Percentiles rank a stretch among this genome's conserved stretches.
These are phyloP conservation scores for Arbacia lixula DNA, from an alignment of 53 echinoderm and acorn worm genomes.

Conservation along the genomic window DNA sequence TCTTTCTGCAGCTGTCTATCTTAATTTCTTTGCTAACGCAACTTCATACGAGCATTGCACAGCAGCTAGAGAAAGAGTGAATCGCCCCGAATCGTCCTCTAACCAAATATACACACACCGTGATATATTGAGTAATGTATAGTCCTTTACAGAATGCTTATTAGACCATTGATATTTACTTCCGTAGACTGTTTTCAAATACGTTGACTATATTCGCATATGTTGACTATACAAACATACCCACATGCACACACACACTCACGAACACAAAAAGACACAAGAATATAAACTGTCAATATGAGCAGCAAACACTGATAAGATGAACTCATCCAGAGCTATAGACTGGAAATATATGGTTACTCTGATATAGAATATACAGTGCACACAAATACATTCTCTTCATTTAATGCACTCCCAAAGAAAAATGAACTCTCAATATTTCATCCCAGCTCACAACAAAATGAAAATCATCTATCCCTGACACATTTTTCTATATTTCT, in stretches of 20 bases:
- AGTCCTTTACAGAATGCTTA: no score
- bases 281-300: slow-evolving; percentile 26
- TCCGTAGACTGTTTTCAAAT: slow-evolving; percentile 17
- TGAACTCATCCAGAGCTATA: slow-evolving; percentile 13
- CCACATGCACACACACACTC: slow-evolving; percentile 19
- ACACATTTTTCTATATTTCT: slow-evolving; percentile 22
- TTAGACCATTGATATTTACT: not conserved
- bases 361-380: slow-evolving; percentile 54
- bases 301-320: slow-evolving; percentile 10
- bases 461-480: slow-evolving; percentile 34
- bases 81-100: not conserved
- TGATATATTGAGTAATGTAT: no score
- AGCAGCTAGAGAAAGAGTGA: not conserved
- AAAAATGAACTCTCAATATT: not conserved
- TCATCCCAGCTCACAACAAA: slow-evolving; percentile 12
- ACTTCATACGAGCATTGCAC: slow-evolving; percentile 10
- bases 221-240: slow-evolving; percentile 19
- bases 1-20: slow-evolving; percentile 23
- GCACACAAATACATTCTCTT: slow-evolving; percentile 24
- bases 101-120: no score
- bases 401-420: slow-evolving; percentile 36
- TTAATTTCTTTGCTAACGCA: not conserved
- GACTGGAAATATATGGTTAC: slow-evolving; percentile 29
- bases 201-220: no score
- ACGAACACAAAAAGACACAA: not conserved